Evolutionary conservation across 2,797 vertebrate species (phyloP), one percentile per base, ranked within the genome.

Genomic region (Eulemur rubriventer): DNA sequence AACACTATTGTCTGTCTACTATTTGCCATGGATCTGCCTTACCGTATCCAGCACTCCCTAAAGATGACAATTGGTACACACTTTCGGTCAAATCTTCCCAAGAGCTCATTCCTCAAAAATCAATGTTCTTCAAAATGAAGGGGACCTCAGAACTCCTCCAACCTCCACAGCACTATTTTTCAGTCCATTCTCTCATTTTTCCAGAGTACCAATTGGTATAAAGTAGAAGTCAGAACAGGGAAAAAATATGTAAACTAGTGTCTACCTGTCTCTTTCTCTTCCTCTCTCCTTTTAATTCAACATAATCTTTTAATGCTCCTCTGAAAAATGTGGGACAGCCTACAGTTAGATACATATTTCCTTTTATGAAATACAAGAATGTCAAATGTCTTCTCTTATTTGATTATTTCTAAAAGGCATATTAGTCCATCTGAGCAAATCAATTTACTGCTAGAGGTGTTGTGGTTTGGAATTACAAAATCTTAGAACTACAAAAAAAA

Each of bases 361-460:
- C 70, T 93, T 50, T 81, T 52, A 72, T 48, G 8, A 94, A 95
- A 93, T 46, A 65, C 14, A 65, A 85, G 38, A 83, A 61, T 55
- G 22, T 87, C 50, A 50, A 86, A 78, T 78, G 3, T 72, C 46
- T 82, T 92, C 35, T 79, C 38, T 85, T 70, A 89, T 55, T 89
- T 96, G 46, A 91, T 80, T 90, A 96, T 91, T 96, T 91, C 65
- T 91, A 89, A 63, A 96, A 43, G 48, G 50, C 22, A 83, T 70
- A 93, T 26, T 90, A 55, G 59, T 63, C 67, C 76, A 91, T 59
- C 22, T 52, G 76, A 89, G 28, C 46, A 87, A 94, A 91, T 90
- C 50, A 95, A 20, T 59, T 92, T 96, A 84, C n/a, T 75, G 35
- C 43, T 78, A 75, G 24, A 88, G 14, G 38, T 81, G 30, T 10